Conservation (phyloP, 2,113 vertebrate species). For the Chamaetylas fuelleborni region DNA sequence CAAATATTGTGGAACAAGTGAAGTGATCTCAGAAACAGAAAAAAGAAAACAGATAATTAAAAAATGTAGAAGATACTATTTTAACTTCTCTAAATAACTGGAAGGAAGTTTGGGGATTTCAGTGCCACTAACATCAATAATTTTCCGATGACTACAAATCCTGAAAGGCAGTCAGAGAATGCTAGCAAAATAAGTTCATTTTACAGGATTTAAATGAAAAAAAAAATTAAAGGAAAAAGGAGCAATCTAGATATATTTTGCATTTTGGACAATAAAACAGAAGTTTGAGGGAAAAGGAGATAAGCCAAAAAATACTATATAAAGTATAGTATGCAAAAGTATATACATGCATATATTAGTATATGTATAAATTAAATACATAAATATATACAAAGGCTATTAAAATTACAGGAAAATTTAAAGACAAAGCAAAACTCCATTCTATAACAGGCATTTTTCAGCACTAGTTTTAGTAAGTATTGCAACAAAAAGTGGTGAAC, state of each 20-base stretch:
- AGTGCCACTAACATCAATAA: background rate
- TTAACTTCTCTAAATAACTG: background rate
- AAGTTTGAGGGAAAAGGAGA: background rate
- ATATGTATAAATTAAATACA: background rate
- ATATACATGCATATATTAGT: no score
- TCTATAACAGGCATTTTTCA: background rate
- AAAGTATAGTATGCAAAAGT: background rate
- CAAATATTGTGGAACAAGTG: background rate
- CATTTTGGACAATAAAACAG: background rate
- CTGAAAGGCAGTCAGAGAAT: background rate
- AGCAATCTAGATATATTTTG: background rate
- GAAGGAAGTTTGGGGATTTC: background rate
- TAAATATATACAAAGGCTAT: background rate
- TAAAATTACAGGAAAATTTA: background rate
- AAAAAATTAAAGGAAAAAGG: background rate
- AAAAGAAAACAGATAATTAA: background rate
- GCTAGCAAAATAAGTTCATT: background rate
- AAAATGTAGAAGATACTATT: background rate
- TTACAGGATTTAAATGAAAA: background rate
- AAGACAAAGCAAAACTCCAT: background rate
- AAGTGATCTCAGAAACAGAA: background rate
- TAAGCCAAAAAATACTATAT: background rate
- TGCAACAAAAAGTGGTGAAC: conserved; percentile 18
- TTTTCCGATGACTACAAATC: background rate
- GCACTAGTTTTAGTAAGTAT: background rate